Percentiles rank a stretch among this genome's conserved stretches.
phyloP scores from a whole-genome alignment of 2,797 vertebrate genomes.

The Adrianichthys oophorus region DNA sequence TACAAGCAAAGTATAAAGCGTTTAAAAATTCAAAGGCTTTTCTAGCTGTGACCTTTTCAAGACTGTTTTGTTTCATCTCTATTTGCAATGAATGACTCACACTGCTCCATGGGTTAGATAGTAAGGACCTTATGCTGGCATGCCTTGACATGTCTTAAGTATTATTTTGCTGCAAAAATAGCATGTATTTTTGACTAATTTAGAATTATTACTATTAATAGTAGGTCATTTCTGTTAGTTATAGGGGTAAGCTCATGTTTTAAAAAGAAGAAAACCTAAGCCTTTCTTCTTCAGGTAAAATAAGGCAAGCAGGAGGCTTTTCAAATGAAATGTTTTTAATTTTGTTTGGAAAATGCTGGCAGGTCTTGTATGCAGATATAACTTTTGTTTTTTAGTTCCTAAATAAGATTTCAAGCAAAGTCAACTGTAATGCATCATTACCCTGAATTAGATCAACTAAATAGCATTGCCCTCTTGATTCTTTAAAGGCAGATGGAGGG shows the following conservation, averaged over 20 bases:
- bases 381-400: too few species aligned
- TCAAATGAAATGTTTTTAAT: too few species aligned
- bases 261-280: constrained; percentile 1
- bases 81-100: constrained; percentile 29
- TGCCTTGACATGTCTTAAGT: constrained; percentile 28
- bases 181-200: constrained; percentile 7
- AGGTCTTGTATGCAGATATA: too few species aligned
- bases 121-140: constrained; percentile 31
- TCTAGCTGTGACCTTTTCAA: constrained; percentile 15
- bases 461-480: constrained; percentile 51
- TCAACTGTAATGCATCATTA: not conserved
- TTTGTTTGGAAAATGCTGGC: too few species aligned
- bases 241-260: constrained; percentile 11
- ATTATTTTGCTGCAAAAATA: constrained; percentile 9
- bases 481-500: constrained; percentile 52
- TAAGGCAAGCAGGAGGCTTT: too few species aligned
- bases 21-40: constrained; percentile 3
- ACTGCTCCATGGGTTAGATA: constrained; percentile 30
- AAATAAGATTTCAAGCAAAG: too few species aligned
- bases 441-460: constrained; percentile 51
- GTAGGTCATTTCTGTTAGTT: constrained; percentile 24
- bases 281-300: too few species aligned
- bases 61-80: constrained; percentile 5
- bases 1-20: constrained; percentile 1
- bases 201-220: constrained; percentile 5